Evolutionary conservation across 2,797 vertebrate genomes (phyloP).

Genomic region (Artibeus lituratus): DNA sequence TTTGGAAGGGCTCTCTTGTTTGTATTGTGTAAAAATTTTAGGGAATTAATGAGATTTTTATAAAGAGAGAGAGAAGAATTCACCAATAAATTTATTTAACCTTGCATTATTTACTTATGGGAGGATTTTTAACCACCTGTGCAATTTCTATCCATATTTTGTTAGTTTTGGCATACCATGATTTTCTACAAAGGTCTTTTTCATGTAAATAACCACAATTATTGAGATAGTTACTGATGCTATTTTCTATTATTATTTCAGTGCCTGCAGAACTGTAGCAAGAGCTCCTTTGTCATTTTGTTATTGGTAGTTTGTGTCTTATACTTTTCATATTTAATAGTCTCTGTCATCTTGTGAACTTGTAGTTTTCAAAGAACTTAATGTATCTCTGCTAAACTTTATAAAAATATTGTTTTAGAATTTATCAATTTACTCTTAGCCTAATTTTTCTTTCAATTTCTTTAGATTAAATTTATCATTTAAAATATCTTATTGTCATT

Average conservation of each 20-base stretch:
- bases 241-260: background rate
- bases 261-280: background rate
- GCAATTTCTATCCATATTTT: background rate
- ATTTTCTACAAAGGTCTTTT: background rate
- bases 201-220: background rate
- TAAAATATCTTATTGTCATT: no score
- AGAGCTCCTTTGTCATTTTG: background rate
- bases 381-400: no score
- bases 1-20: background rate
- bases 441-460: background rate
- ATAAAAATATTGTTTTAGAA: background rate
- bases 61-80: background rate
- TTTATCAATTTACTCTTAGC: background rate
- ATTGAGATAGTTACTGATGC: background rate
- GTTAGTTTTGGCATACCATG: background rate
- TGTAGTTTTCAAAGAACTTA: background rate
- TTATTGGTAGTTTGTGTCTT: background rate
- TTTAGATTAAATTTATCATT: background rate
- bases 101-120: background rate
- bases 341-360: background rate
- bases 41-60: background rate
- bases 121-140: background rate
- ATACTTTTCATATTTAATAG: background rate
- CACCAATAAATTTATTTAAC: background rate
- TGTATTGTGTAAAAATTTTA: background rate